These are phyloP conservation scores for Alethe diademata DNA, from an alignment of 2,113 vertebrate species.

Conservation along the genomic window DNA sequence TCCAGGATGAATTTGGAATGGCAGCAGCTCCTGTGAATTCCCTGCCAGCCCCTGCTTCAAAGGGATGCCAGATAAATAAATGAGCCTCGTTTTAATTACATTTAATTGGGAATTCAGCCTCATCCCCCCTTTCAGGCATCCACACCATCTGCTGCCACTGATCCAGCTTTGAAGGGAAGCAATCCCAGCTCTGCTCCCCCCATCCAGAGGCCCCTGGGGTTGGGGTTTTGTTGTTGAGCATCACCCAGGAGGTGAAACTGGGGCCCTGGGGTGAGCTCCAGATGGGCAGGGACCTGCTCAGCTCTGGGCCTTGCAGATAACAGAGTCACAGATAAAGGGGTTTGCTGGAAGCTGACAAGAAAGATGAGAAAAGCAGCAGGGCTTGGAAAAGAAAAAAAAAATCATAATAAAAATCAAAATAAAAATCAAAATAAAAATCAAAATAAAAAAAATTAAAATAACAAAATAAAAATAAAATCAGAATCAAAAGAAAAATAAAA, in stretches of 20 bases:
- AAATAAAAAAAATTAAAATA: too few relatives aligned
- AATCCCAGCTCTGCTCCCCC: background rate
- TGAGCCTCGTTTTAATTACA: background rate
- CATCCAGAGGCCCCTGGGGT: background rate
- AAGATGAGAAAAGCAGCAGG: background rate
- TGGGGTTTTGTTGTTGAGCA: background rate
- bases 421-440: background rate
- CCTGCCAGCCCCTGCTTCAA: background rate
- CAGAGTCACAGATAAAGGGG: background rate
- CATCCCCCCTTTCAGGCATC: background rate
- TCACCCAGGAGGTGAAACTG: background rate
- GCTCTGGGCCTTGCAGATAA: background rate
- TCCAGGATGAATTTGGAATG: accelerated
- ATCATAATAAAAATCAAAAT: background rate
- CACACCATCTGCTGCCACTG: background rate
- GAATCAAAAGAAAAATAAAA: background rate
- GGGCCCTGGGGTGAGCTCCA: background rate
- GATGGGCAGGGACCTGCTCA: background rate
- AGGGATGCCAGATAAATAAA: background rate
- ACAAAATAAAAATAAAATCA: background rate
- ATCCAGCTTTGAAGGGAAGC: background rate
- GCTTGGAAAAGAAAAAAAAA: background rate
- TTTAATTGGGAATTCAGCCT: background rate
- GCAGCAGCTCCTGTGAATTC: background rate
- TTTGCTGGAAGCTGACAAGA: background rate